Percentiles rank a stretch among this genome's conserved stretches.
Conservation (phyloP, 2,797 vertebrate species). For the Oryzias sinensis region DNA sequence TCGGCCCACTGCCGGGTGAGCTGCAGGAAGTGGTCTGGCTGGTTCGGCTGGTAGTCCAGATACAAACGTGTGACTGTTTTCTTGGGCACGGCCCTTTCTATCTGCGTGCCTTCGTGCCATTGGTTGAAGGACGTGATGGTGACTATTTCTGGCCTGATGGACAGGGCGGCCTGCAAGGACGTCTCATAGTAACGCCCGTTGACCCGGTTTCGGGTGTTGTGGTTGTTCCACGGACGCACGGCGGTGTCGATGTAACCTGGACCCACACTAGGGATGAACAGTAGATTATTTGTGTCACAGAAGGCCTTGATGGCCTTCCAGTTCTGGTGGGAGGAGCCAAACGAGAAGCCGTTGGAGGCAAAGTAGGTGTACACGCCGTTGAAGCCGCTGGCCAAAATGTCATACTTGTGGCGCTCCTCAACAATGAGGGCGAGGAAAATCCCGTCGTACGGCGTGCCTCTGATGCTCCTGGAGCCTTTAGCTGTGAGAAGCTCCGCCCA, state of each 20-base stretch:
- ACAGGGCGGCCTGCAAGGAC: slow-evolving; percentile 83
- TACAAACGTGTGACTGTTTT: slow-evolving; percentile 83
- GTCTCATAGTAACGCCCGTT: slow-evolving; percentile 92
- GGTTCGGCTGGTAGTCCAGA: slow-evolving; percentile 84
- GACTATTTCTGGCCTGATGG: slow-evolving; percentile 82
- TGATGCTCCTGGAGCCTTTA: slow-evolving; percentile 80
- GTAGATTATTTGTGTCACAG: slow-evolving; percentile 84
- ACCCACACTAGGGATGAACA: slow-evolving; percentile 87
- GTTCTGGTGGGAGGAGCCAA: slow-evolving; percentile 90
- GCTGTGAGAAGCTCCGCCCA: slow-evolving; percentile 85
- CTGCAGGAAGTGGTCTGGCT: slow-evolving; percentile 81
- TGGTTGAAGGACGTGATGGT: slow-evolving; percentile 90
- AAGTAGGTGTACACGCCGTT: slow-evolving; percentile 91
- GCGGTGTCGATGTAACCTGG: slow-evolving; percentile 88
- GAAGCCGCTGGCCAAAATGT: slow-evolving; percentile 84
- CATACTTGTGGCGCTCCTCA: slow-evolving; percentile 85
- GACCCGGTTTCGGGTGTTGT: slow-evolving; percentile 88
- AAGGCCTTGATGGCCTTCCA: slow-evolving; percentile 85
- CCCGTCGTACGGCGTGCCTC: slow-evolving; percentile 83
- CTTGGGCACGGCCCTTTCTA: slow-evolving; percentile 84
- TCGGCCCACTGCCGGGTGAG: slow-evolving; percentile 87
- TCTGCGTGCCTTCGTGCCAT: slow-evolving; percentile 90
- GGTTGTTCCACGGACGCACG: slow-evolving; percentile 90
- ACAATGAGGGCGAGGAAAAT: slow-evolving; percentile 84
- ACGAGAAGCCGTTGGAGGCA: slow-evolving; percentile 89